Percentiles rank a stretch among this genome's conserved stretches.
These are phyloP conservation scores for Tiliacea citrago DNA, from an alignment of 2,888 invertebrate species.

Conservation along the genomic window DNA sequence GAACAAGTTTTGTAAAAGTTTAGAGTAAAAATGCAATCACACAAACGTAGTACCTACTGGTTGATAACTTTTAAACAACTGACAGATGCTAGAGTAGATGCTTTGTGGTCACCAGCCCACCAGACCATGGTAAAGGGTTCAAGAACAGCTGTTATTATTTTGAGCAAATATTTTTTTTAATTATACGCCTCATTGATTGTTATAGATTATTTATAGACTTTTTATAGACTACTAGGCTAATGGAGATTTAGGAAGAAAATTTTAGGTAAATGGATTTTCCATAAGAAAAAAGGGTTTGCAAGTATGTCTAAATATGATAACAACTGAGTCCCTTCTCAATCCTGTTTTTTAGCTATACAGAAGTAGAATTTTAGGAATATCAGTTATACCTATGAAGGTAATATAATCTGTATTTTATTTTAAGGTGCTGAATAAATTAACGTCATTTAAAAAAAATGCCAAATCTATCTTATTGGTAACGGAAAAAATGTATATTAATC, in stretches of 20 bases:
- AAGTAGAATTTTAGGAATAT: too few species aligned
- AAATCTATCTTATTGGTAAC: too few species aligned
- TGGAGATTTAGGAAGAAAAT: not conserved
- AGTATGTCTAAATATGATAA: not conserved
- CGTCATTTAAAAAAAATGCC: too few species aligned
- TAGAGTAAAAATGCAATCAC: not conserved
- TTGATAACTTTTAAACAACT: not conserved
- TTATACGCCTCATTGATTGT: conserved; percentile 24
- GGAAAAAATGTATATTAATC: too few species aligned
- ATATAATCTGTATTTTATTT: too few species aligned
- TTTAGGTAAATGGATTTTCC: not conserved
- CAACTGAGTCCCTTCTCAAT: not conserved
- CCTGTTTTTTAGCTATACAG: too few species aligned
- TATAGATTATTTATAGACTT: too few species aligned
- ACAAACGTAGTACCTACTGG: not conserved
- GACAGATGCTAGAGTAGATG: not conserved
- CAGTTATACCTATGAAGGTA: too few species aligned
- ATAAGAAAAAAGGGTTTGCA: not conserved
- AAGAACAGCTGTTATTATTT: not conserved
- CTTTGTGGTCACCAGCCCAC: conserved; percentile 9
- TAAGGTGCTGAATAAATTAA: too few species aligned
- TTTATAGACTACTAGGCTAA: too few species aligned
- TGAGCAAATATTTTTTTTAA: not conserved
- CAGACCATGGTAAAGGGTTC: conserved; percentile 39
- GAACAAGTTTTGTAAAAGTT: too few species aligned